Evolutionary conservation across 2,888 invertebrate species (phyloP).

Genomic region (Caenorhabditis sinica): DNA sequence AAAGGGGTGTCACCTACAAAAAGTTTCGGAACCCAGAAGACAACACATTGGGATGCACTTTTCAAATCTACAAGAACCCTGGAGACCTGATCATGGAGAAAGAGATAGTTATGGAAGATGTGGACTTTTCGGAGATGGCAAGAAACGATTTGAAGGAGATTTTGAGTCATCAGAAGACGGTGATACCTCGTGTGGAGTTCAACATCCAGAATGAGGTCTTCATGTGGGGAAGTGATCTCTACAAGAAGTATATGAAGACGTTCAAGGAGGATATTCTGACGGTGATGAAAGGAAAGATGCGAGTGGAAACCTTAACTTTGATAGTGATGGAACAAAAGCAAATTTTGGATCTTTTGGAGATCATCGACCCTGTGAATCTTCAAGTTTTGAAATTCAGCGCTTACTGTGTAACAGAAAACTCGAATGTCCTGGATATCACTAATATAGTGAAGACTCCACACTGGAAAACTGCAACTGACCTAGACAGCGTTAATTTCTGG

Average conservation of each 20-base stretch:
- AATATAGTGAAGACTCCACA: no score
- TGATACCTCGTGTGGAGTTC: not conserved
- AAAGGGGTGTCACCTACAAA: not conserved
- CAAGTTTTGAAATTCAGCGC: no score
- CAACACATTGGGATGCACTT: not conserved
- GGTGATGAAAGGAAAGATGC: no score
- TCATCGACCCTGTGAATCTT: no score
- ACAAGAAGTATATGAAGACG: not conserved
- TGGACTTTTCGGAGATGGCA: not conserved
- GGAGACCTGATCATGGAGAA: not conserved
- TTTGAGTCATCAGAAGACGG: not conserved
- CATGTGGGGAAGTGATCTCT: not conserved
- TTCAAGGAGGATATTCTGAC: not conserved
- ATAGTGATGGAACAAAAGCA: no score
- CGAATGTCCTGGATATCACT: no score
- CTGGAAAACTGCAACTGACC: no score
- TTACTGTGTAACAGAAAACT: no score
- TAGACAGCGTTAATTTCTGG: no score
- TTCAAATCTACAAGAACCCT: not conserved
- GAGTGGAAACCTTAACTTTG: no score
- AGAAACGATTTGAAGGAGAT: not conserved
- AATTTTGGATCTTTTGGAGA: no score
- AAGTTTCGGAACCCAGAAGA: not conserved
- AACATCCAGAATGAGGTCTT: not conserved
- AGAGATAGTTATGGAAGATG: not conserved